Percentiles rank a stretch among this genome's conserved stretches.
Evolutionary conservation across 2,888 invertebrate species (phyloP).

Genomic region (Calephelis perditalis): DNA sequence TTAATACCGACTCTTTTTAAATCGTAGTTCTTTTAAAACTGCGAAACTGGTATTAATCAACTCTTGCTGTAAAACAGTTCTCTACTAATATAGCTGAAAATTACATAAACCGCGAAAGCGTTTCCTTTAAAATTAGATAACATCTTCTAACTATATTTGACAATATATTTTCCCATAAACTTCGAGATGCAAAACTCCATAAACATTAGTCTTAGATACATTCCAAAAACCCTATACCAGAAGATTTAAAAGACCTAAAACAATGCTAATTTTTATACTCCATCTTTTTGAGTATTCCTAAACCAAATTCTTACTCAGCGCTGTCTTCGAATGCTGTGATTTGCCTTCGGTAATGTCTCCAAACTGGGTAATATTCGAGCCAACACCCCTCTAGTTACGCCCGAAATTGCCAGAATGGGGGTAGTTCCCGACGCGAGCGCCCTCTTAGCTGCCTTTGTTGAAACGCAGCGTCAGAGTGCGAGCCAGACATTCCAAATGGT

Average conservation of each 20-base stretch:
- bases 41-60: too few relatives aligned
- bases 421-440: slow-evolving; percentile 34
- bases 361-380: neutral
- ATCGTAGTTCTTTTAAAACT: too few relatives aligned
- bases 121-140: too few relatives aligned
- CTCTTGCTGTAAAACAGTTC: too few relatives aligned
- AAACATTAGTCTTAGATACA: slow-evolving; percentile 7
- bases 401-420: slow-evolving; percentile 26
- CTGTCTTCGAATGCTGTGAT: slow-evolving; percentile 10
- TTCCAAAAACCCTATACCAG: neutral
- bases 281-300: slow-evolving; percentile 4
- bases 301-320: slow-evolving; percentile 4
- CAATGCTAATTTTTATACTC: neutral
- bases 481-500: slow-evolving; percentile 26
- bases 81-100: too few relatives aligned
- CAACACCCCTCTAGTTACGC: slow-evolving; percentile 9
- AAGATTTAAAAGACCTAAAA: neutral
- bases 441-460: slow-evolving; percentile 32
- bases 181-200: too few relatives aligned
- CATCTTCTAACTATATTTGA: too few relatives aligned
- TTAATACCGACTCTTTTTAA: too few relatives aligned
- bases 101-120: too few relatives aligned
- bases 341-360: slow-evolving; percentile 1
- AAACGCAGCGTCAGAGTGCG: slow-evolving; percentile 41
- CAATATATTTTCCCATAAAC: too few relatives aligned